These are phyloP conservation scores for Agelas oroides DNA, from an alignment of 37 sponge, comb jelly and placozoan species.

Conservation along the genomic window DNA sequence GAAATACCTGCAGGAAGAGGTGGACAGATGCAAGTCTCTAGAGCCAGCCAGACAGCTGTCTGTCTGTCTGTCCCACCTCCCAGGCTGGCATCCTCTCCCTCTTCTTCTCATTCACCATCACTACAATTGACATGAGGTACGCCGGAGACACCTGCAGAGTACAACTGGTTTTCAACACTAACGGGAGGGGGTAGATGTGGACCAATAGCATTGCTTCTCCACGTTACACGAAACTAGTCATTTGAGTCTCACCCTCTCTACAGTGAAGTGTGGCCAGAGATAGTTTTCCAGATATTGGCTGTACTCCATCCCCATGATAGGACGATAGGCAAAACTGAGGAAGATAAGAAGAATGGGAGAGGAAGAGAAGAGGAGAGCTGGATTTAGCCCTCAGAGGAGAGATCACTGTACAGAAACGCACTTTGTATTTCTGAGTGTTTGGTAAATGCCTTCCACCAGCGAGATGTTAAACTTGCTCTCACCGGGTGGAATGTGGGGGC, in stretches of 20 bases:
- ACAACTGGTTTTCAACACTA: too few relatives aligned
- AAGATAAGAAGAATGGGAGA: too few relatives aligned
- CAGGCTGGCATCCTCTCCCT: constrained; percentile 92
- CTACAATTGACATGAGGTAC: constrained; percentile 89
- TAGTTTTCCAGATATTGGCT: constrained; percentile 98
- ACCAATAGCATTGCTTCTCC: neutral
- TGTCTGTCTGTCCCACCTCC: constrained; percentile 78
- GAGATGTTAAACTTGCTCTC: constrained; percentile 18
- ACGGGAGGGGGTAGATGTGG: neutral
- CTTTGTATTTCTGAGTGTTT: constrained; percentile 38
- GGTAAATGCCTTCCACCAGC: constrained; percentile 51
- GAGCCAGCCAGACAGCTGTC: too few relatives aligned
- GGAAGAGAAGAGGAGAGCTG: neutral
- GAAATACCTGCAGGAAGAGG: too few relatives aligned
- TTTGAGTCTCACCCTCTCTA: constrained; percentile 54
- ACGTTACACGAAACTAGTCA: too few relatives aligned
- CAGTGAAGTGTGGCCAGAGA: constrained; percentile 93
- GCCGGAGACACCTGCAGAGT: constrained; percentile 37
- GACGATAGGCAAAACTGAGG: constrained; percentile 67
- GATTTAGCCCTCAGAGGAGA: neutral
- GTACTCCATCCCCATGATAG: constrained; percentile 85
- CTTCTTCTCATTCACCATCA: constrained; percentile 98
- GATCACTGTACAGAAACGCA: constrained; percentile 6
- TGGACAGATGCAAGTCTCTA: neutral
- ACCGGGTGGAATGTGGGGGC: constrained; percentile 27